phyloP scores from a whole-genome alignment of 2,888 invertebrate species.

The Diadegma fenestrale region DNA sequence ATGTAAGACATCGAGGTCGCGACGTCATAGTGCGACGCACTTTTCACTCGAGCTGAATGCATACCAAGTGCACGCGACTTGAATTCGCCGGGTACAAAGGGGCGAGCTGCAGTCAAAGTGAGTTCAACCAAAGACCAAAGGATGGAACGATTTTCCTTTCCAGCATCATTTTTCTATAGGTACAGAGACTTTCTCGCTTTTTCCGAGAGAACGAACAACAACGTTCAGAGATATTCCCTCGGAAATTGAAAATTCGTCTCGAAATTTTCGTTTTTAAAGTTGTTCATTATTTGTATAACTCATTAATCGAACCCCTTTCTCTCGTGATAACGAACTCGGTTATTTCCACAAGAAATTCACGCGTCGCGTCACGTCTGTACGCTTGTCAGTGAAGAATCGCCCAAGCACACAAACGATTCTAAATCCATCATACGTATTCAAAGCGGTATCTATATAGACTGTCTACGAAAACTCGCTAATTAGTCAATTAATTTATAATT shows the following conservation, averaged over 20 bases:
- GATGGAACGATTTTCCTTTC: not conserved
- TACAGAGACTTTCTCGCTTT: not conserved
- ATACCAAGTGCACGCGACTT: not conserved
- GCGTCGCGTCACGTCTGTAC: not conserved
- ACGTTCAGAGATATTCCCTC: not conserved
- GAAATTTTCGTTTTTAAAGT: not conserved
- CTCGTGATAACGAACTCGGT: not conserved
- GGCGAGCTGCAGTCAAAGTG: not conserved
- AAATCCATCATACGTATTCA: constrained; percentile 23
- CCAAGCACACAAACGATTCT: constrained; percentile 1
- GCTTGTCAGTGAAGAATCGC: not conserved
- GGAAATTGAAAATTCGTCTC: not conserved
- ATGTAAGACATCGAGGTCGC: not conserved
- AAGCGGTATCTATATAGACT: not conserved
- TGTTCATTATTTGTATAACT: not conserved
- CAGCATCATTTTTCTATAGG: no score
- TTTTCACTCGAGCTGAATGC: not conserved
- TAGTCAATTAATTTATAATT: constrained; percentile 74
- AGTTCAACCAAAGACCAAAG: not conserved
- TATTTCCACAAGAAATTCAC: not conserved
- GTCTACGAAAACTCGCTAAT: constrained; percentile 73
- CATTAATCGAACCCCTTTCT: not conserved
- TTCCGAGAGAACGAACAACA: not conserved
- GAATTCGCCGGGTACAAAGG: not conserved
- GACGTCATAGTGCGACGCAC: not conserved